phyloP scores from a whole-genome alignment of 2,888 invertebrate species.

The Diplolepis rosae region DNA sequence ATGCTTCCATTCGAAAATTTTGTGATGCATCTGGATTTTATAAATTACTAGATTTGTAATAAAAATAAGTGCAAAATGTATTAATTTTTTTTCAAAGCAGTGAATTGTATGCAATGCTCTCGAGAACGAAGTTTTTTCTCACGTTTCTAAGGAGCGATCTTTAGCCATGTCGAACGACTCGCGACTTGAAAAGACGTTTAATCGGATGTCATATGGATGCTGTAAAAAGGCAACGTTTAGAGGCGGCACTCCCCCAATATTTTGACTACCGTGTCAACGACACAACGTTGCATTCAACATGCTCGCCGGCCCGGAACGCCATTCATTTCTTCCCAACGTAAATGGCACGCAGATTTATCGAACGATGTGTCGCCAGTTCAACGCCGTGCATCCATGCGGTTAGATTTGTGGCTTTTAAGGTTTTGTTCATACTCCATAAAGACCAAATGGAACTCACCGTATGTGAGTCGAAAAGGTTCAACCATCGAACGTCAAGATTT shows the following conservation, averaged over 20 bases:
- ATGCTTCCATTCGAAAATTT: no score
- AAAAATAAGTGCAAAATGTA: no score
- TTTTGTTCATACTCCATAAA: slow-evolving; percentile 61
- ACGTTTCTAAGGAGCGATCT: background rate
- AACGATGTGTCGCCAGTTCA: slow-evolving; percentile 67
- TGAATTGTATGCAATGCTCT: background rate
- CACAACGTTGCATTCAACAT: slow-evolving; percentile 64
- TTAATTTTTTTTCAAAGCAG: background rate
- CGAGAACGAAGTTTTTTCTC: background rate
- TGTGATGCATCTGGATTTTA: no score
- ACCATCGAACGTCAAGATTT: slow-evolving; percentile 11
- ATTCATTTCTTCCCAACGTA: slow-evolving; percentile 64
- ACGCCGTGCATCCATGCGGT: slow-evolving; percentile 64
- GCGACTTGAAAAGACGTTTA: slow-evolving; percentile 5
- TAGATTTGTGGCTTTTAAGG: slow-evolving; percentile 71
- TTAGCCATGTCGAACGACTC: slow-evolving; percentile 1
- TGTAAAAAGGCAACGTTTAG: slow-evolving; percentile 29
- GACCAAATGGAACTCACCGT: slow-evolving; percentile 19
- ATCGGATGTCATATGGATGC: slow-evolving; percentile 3
- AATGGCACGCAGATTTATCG: slow-evolving; percentile 65
- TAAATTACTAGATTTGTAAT: no score
- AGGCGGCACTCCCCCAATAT: slow-evolving; percentile 71
- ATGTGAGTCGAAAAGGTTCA: slow-evolving; percentile 20
- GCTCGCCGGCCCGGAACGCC: slow-evolving; percentile 71
- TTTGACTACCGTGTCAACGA: slow-evolving; percentile 72